A percentile compares a stretch with the other conserved stretches of the same genome.
phyloP scores from a whole-genome alignment of 1,140 invertebrate species.

The Lepidurus apus region DNA sequence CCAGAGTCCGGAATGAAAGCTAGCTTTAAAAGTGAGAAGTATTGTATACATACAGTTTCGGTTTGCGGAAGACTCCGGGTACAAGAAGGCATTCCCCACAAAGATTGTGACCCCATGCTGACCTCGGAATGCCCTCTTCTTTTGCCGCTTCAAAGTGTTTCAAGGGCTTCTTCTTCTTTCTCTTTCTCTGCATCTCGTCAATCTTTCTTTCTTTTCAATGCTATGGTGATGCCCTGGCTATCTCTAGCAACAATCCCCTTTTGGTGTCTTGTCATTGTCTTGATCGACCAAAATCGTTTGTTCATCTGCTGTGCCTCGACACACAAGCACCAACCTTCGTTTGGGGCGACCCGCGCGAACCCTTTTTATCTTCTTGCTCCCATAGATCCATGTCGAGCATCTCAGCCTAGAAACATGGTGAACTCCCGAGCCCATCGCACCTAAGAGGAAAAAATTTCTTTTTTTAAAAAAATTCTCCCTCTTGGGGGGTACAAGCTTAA shows the following conservation, averaged over 20 bases:
- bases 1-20: too few species aligned
- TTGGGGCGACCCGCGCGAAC: not conserved
- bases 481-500: not conserved
- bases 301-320: not conserved
- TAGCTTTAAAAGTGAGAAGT: too few species aligned
- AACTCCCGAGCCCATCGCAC: not conserved
- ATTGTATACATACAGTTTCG: not conserved
- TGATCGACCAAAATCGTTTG: slow-evolving; percentile 15
- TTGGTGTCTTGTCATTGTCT: slow-evolving; percentile 18
- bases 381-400: not conserved
- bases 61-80: not conserved
- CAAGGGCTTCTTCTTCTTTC: not conserved
- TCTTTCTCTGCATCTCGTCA: not conserved
- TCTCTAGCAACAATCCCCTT: not conserved
- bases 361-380: not conserved
- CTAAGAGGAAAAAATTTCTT: not conserved
- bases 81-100: not conserved
- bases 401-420: not conserved
- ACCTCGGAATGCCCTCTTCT: slow-evolving; percentile 10
- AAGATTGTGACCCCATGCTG: slow-evolving; percentile 13
- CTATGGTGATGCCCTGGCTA: not conserved
- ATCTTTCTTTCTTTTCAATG: slow-evolving; percentile 8
- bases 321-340: slow-evolving; percentile 4
- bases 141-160: slow-evolving; percentile 3
- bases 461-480: not conserved